Conservation (phyloP, 2,113 vertebrate genomes). For the Ptilorrhoa leucosticta region DNA sequence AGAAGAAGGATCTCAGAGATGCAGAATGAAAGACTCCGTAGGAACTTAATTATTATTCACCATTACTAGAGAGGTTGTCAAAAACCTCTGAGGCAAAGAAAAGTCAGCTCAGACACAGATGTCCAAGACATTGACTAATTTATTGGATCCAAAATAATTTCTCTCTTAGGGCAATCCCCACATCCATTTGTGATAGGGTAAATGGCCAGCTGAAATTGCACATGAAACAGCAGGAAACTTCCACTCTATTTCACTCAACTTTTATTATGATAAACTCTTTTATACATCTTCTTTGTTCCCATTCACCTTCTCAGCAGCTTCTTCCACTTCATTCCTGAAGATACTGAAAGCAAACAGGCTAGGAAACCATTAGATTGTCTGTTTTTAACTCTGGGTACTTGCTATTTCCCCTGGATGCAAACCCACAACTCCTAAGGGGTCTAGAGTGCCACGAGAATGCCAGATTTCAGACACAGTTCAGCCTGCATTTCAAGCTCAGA, state of each 20-base stretch:
- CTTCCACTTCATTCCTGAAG: neutral
- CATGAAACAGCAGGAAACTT: neutral
- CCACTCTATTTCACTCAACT: neutral
- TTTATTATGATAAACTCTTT: neutral
- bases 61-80: neutral
- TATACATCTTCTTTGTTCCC: neutral
- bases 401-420: neutral
- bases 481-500: neutral
- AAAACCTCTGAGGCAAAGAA: neutral
- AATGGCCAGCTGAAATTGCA: neutral
- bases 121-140: neutral
- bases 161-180: neutral
- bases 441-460: neutral
- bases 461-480: neutral
- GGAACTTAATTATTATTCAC: neutral
- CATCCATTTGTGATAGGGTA: neutral
- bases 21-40: neutral
- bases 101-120: neutral
- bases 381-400: neutral
- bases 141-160: neutral
- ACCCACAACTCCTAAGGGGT: neutral
- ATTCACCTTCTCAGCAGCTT: neutral
- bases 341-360: neutral
- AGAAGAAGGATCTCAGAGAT: neutral
- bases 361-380: neutral